Base-by-base conservation (phyloP, 2,797 vertebrate genomes). In the Sebastes jordani region DNA sequence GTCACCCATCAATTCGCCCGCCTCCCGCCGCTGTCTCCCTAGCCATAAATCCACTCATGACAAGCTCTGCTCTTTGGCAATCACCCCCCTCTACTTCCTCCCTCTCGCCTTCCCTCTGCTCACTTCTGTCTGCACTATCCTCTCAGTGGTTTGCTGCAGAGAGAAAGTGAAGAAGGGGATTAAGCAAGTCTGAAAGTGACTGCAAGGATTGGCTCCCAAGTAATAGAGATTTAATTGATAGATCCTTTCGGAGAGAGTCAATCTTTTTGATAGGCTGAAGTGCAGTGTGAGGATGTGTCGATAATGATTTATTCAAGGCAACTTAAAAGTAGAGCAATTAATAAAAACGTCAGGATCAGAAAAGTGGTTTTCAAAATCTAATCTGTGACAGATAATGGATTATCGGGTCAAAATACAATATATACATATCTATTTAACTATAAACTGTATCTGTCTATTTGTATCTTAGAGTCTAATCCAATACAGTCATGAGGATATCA, bases 1-100 rank as follows among this genome's bases (percentile, higher is more conserved):
- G 95, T 96, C 88, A 92, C 71, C 72, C 92, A 63, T 92, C 93
- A 91, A 84, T 95, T 89, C 81, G 72, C 82, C 89, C 73, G 49
- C 87, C 90, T 88, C 81, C 84, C 78, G 42, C 86, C 86, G 79
- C 80, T 93, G 83, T 90, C 95, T 93, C 82, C 90, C 82, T 60
- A 90, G 65, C 84, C 78, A 92, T 90, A 94, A 92, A 93, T 95
- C 84, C 93, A 76, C 93, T 84, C 78, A 84, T 91, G 84, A 92
- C 92, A 94, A 94, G 87, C 83, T 86, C 84, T 80, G 74, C 80
- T 93, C 81, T 89, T 91, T 66, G 18, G 85, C 85, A 92, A 80
- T 86, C 90, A 83, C 80, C 88, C 87, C 84, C 74, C 85, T 75
- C 76, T 55, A 46, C 88, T 88, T 85, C 65, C 83, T 79, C 76